These are phyloP conservation scores for Harmothoe impar DNA, from an alignment of 2,888 invertebrate species.

Conservation along the genomic window DNA sequence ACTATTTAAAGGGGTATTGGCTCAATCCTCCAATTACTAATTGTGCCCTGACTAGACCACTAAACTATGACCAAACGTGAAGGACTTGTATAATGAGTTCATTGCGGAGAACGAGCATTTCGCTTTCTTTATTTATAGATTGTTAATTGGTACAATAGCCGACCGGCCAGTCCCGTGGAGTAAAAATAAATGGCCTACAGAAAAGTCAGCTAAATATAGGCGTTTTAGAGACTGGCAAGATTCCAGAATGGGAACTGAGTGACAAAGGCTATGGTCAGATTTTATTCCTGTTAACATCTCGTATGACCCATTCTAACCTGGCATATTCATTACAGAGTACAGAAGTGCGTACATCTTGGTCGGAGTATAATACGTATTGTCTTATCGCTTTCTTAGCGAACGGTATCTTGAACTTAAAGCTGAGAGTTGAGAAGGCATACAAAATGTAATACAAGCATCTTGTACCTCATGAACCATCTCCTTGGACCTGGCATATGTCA, in stretches of 20 bases:
- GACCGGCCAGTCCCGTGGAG: neutral
- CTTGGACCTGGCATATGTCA: too few species aligned
- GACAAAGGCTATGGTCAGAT: too few species aligned
- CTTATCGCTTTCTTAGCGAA: too few species aligned
- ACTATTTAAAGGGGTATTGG: neutral
- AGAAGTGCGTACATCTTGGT: too few species aligned
- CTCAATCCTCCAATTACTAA: neutral
- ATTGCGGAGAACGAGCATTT: slow-evolving; percentile 14
- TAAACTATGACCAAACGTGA: neutral
- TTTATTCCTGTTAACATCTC: too few species aligned
- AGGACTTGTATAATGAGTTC: slow-evolving; percentile 7
- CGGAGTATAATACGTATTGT: too few species aligned
- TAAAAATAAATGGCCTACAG: neutral
- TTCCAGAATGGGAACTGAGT: neutral
- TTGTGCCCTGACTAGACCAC: neutral
- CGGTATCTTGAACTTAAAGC: too few species aligned
- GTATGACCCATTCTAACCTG: too few species aligned
- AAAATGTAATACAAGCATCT: too few species aligned
- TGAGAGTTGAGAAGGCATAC: too few species aligned
- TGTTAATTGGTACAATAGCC: slow-evolving; percentile 16
- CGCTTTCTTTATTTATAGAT: neutral
- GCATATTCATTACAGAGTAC: too few species aligned
- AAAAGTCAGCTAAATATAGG: slow-evolving; percentile 31
- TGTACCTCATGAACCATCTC: too few species aligned
- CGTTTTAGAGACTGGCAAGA: slow-evolving; percentile 2